Conservation (phyloP, 53 echinoderm and acorn worm genomes). For the Apostichopus leukothele region DNA sequence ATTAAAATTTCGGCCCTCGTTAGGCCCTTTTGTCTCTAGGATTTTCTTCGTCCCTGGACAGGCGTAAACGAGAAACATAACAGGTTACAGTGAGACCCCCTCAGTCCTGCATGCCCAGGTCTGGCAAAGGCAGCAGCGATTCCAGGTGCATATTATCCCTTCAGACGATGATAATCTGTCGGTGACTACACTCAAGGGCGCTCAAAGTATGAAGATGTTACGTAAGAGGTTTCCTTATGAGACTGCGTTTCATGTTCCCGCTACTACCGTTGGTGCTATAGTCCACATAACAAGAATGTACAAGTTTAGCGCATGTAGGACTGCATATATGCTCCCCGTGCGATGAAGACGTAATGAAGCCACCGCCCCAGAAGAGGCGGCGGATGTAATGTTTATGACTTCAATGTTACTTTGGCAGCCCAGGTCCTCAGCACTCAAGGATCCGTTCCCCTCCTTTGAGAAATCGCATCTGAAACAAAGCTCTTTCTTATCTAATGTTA, state of each 20-base stretch:
- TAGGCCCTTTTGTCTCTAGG: neutral
- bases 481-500: neutral
- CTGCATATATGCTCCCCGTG: conserved; percentile 21
- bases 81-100: neutral
- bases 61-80: neutral
- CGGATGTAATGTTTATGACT: neutral
- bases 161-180: neutral
- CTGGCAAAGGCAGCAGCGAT: neutral
- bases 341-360: conserved; percentile 1
- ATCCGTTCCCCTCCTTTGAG: neutral
- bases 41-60: neutral
- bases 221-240: neutral
- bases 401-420: neutral
- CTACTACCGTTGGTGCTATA: conserved; percentile 21
- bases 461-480: conserved; percentile 32
- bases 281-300: conserved; percentile 41
- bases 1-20: neutral
- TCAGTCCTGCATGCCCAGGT: neutral
- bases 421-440: neutral
- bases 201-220: neutral
- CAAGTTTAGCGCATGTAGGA: conserved; percentile 21
- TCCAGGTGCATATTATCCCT: no score
- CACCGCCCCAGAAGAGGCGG: conserved; percentile 4
- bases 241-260: conserved; percentile 32
- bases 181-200: neutral